A percentile compares a stretch with the other conserved stretches of the same genome.
Conservation (phyloP, 92 coral and sea anemone species). For the Heteractis magnifica region DNA sequence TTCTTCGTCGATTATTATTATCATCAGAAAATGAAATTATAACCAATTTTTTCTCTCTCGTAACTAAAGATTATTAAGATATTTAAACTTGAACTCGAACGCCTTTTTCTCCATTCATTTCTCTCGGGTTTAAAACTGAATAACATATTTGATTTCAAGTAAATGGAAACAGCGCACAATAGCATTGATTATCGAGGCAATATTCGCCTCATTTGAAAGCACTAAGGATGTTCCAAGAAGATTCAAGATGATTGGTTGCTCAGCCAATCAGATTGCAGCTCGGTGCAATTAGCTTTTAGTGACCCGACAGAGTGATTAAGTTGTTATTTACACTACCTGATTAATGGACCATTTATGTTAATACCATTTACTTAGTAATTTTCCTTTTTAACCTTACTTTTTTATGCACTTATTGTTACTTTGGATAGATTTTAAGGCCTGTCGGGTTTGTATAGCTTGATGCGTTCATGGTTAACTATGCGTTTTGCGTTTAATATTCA, state of each 20-base stretch:
- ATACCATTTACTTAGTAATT: constrained; percentile 45
- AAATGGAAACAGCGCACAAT: constrained; percentile 30
- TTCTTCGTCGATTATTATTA: neutral
- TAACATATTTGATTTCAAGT: constrained; percentile 22
- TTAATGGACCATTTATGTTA: constrained; percentile 83
- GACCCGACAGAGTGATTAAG: constrained; percentile 58
- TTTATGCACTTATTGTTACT: constrained; percentile 8
- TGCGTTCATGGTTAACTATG: neutral
- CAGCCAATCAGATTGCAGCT: constrained; percentile 41
- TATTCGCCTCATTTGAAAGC: constrained; percentile 22
- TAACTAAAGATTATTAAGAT: neutral
- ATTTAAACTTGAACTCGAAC: neutral
- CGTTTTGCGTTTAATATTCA: neutral
- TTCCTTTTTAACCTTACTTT: constrained; percentile 43
- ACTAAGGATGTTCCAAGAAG: constrained; percentile 20
- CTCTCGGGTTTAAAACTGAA: constrained; percentile 1
- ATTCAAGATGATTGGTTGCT: constrained; percentile 34
- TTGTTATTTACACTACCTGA: constrained; percentile 66
- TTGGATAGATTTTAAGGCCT: neutral
- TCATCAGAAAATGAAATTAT: neutral
- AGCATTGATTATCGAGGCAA: constrained; percentile 43
- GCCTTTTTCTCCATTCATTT: constrained; percentile 8
- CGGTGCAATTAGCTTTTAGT: constrained; percentile 61
- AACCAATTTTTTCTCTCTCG: neutral
- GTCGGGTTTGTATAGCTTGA: neutral